Evolutionary conservation across 1,140 invertebrate genomes (phyloP).

Genomic region (Rhysida immarginata): DNA sequence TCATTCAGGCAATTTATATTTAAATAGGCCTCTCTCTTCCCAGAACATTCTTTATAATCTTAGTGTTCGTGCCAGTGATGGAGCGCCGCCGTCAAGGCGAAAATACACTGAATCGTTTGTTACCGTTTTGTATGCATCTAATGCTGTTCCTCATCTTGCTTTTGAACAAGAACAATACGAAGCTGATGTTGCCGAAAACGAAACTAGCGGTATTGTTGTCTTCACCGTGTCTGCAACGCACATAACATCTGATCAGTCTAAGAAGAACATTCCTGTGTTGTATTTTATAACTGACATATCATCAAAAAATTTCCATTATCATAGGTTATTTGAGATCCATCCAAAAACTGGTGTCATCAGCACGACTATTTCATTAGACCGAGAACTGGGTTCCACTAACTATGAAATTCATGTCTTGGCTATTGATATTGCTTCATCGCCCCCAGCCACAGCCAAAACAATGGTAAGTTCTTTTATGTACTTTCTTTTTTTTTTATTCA

Average conservation of each 20-base stretch:
- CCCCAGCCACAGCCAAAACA: conserved; percentile 26
- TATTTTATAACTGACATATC: conserved; percentile 84
- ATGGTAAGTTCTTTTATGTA: neutral
- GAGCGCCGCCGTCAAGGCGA: conserved; percentile 68
- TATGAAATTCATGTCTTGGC: conserved; percentile 74
- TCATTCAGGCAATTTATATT: conserved; percentile 54
- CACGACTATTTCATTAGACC: conserved; percentile 63
- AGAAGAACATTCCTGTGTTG: conserved; percentile 59
- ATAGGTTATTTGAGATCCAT: conserved; percentile 74
- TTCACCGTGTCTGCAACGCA: conserved; percentile 54
- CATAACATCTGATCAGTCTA: conserved; percentile 13
- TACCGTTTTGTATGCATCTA: conserved; percentile 48
- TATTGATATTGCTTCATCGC: conserved; percentile 41
- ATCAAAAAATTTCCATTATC: conserved; percentile 48
- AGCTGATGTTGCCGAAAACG: conserved; percentile 68
- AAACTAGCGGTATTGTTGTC: conserved; percentile 64
- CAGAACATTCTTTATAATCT: conserved; percentile 59
- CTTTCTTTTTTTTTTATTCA: neutral
- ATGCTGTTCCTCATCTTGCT: conserved; percentile 35
- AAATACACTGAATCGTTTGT: conserved; percentile 68
- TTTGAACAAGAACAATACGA: conserved; percentile 33
- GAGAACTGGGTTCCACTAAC: conserved; percentile 56
- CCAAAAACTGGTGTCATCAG: conserved; percentile 71
- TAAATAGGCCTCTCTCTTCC: conserved; percentile 38
- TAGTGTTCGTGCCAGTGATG: conserved; percentile 75